A percentile compares a stretch with the other conserved stretches of the same genome.
Evolutionary conservation across 2,888 invertebrate genomes (phyloP).

Genomic region (Philaethria dido): DNA sequence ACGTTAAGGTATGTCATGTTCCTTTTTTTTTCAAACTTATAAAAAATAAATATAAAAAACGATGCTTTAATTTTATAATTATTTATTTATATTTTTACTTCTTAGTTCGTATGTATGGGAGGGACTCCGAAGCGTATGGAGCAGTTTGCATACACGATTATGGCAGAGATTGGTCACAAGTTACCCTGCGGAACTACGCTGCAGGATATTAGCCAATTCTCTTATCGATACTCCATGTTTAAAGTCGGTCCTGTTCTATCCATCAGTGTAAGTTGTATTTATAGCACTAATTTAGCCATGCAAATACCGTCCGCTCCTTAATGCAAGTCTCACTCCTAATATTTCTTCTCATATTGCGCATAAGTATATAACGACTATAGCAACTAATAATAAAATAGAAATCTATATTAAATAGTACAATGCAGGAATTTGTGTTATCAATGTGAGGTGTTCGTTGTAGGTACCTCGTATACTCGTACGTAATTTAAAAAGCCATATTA

Average conservation of each 20-base stretch:
- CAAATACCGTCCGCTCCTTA: too few species aligned
- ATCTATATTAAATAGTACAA: too few species aligned
- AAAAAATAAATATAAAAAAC: neutral
- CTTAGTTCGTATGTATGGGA: slow-evolving; percentile 97
- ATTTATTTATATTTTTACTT: slow-evolving; percentile 43
- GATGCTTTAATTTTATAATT: neutral
- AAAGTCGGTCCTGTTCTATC: slow-evolving; percentile 96
- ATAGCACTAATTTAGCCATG: neutral
- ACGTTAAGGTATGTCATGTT: slow-evolving; percentile 90
- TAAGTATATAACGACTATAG: too few species aligned
- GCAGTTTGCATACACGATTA: slow-evolving; percentile 94
- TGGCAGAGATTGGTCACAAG: slow-evolving; percentile 95
- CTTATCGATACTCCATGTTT: slow-evolving; percentile 97
- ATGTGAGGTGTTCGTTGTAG: too few species aligned
- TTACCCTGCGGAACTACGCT: slow-evolving; percentile 94
- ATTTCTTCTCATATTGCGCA: too few species aligned
- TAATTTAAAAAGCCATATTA: too few species aligned
- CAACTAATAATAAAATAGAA: too few species aligned
- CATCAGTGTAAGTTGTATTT: slow-evolving; percentile 88
- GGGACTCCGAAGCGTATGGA: slow-evolving; percentile 98
- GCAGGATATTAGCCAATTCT: slow-evolving; percentile 94
- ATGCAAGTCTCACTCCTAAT: too few species aligned
- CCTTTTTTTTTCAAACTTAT: neutral
- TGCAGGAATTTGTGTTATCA: too few species aligned
- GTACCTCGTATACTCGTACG: too few species aligned